These are phyloP conservation scores for Brachyistius frenatus DNA, from an alignment of 2,113 vertebrate genomes.

Conservation along the genomic window DNA sequence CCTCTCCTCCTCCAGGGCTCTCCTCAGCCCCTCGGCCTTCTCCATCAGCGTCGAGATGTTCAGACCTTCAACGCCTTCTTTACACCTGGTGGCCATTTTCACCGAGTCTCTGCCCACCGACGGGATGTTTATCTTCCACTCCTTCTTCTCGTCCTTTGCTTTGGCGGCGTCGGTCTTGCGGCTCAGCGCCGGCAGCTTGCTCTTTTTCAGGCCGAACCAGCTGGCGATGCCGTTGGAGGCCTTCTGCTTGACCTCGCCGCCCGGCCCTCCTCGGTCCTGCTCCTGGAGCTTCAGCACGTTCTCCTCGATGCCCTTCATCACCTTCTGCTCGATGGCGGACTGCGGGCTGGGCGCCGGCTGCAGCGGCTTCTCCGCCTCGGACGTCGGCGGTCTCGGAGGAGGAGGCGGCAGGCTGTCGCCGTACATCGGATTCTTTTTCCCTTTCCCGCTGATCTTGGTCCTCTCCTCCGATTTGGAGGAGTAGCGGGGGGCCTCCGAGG, in stretches of 20 bases:
- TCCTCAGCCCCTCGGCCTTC: slow-evolving; percentile 93
- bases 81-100: slow-evolving; percentile 84
- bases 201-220: slow-evolving; percentile 96
- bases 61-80: slow-evolving; percentile 91
- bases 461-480: slow-evolving; percentile 84
- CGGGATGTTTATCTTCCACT: slow-evolving; percentile 85
- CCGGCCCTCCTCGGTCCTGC: slow-evolving; percentile 85
- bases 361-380: slow-evolving; percentile 67
- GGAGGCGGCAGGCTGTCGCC: slow-evolving; percentile 83
- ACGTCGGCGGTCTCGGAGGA: slow-evolving; percentile 71
- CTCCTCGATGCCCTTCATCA: slow-evolving; percentile 98
- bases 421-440: slow-evolving; percentile 81
- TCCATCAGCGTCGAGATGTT: slow-evolving; percentile 98
- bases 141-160: slow-evolving; percentile 85
- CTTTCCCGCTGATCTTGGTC: slow-evolving; percentile 80
- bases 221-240: slow-evolving; percentile 91
- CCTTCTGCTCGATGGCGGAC: slow-evolving; percentile 96
- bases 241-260: slow-evolving; percentile 89
- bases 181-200: slow-evolving; percentile 93
- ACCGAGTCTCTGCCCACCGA: slow-evolving; percentile 82
- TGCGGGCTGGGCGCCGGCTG: slow-evolving; percentile 77
- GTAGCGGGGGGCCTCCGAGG: slow-evolving; percentile 76
- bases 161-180: slow-evolving; percentile 88
- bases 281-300: slow-evolving; percentile 93
- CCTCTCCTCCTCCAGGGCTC: slow-evolving; percentile 93